A percentile compares a stretch with the other conserved stretches of the same genome.
These are phyloP conservation scores for Tamandua tetradactyla DNA, from an alignment of 2,797 vertebrate species.

Conservation along the genomic window DNA sequence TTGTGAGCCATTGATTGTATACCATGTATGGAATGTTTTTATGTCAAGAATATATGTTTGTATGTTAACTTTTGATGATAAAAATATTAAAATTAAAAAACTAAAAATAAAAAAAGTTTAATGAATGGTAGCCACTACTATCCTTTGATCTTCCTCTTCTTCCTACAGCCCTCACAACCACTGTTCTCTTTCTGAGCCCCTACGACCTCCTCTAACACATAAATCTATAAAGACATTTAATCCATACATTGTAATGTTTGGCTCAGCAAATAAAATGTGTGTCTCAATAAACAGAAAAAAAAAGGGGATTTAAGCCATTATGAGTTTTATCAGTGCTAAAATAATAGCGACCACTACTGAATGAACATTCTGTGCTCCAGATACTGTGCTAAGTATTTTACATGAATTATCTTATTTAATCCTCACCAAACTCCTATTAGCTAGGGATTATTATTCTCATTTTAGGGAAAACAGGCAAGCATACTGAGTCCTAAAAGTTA, in stretches of 20 bases:
- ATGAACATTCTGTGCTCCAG: background rate
- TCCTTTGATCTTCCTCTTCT: background rate
- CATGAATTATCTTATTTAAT: constrained; percentile 59
- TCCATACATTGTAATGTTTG: background rate
- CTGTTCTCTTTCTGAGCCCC: background rate
- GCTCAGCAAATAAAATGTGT: background rate
- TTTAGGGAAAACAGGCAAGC: background rate
- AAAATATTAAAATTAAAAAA: too few relatives aligned
- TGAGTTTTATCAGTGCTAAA: constrained; percentile 17
- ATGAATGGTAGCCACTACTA: background rate
- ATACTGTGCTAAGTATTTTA: constrained; percentile 22
- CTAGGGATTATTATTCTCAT: background rate
- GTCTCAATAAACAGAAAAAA: too few relatives aligned
- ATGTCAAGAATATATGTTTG: too few relatives aligned
- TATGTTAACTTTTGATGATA: too few relatives aligned
- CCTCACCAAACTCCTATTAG: background rate
- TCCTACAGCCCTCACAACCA: background rate
- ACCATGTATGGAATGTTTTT: too few relatives aligned
- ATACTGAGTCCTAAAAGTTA: background rate
- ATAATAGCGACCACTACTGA: background rate
- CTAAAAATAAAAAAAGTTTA: background rate
- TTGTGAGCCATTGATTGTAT: too few relatives aligned
- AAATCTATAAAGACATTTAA: background rate
- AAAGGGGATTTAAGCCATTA: constrained; percentile 6
- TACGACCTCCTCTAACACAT: background rate